Conservation (phyloP, 53 echinoderm and acorn worm species). For the Glandiceps talaboti region DNA sequence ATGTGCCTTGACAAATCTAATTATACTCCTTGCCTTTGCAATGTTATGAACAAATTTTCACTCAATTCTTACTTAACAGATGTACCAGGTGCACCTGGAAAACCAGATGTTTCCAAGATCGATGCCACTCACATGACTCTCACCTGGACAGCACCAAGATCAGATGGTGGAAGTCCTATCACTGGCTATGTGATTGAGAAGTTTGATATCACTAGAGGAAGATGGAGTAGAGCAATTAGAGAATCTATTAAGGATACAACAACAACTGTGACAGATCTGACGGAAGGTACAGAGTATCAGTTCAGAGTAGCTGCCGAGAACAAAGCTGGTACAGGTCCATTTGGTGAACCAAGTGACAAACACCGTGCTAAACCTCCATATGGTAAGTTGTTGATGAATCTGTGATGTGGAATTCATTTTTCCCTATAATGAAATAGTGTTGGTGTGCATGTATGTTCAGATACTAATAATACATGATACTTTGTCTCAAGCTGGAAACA, state of each 20-base stretch:
- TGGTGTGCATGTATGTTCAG: no score
- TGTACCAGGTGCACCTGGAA: conserved; percentile 53
- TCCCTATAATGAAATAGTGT: no score
- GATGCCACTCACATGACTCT: conserved; percentile 45
- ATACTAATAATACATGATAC: no score
- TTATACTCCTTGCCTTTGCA: no score
- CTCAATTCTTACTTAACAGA: conserved; percentile 37
- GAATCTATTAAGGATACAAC: conserved; percentile 35
- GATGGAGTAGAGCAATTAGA: conserved; percentile 52
- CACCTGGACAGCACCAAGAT: conserved; percentile 62
- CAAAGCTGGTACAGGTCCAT: conserved; percentile 63
- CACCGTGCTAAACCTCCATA: conserved; percentile 66
- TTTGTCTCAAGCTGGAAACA: no score
- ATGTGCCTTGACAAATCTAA: no score
- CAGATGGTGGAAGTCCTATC: conserved; percentile 78
- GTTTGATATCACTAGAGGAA: conserved; percentile 52
- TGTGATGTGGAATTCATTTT: no score
- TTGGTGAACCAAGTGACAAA: conserved; percentile 33
- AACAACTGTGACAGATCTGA: conserved; percentile 41
- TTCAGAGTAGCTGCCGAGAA: conserved; percentile 75
- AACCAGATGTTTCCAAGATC: conserved; percentile 52
- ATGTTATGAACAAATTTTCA: no score
- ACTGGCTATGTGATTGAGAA: conserved; percentile 75
- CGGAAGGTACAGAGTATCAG: conserved; percentile 62
- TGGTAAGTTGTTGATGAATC: conserved; percentile 35